A percentile compares a stretch with the other conserved stretches of the same genome.
Conservation (phyloP, 2,888 invertebrate species). For the Apantesis nais region DNA sequence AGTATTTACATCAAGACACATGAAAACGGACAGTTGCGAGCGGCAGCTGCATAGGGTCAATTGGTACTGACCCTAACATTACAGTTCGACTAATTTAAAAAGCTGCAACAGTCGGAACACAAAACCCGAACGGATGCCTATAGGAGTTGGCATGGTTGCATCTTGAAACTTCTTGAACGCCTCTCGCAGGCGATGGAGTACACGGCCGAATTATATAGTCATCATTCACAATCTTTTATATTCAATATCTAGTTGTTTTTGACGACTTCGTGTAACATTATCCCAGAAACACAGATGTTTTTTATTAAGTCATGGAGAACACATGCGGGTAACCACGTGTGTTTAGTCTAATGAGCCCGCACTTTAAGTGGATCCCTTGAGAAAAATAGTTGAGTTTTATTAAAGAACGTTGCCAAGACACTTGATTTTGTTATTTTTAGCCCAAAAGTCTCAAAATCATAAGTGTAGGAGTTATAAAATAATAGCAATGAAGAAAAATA, state of each 20-base stretch:
- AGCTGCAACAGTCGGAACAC: constrained; percentile 28
- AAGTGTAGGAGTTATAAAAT: neutral
- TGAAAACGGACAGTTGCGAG: constrained; percentile 64
- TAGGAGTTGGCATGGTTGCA: constrained; percentile 51
- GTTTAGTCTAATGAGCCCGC: constrained; percentile 55
- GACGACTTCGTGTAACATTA: constrained; percentile 37
- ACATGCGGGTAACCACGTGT: constrained; percentile 81
- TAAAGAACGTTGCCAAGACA: constrained; percentile 29
- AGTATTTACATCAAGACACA: constrained; percentile 63
- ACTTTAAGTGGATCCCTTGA: constrained; percentile 52
- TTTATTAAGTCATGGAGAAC: constrained; percentile 58
- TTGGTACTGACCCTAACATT: constrained; percentile 76
- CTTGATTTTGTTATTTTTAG: constrained; percentile 21
- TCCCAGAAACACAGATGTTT: constrained; percentile 64
- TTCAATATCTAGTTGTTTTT: constrained; percentile 36
- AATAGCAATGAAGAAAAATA: neutral
- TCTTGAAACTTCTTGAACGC: constrained; percentile 58
- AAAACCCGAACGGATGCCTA: constrained; percentile 37
- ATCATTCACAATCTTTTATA: constrained; percentile 37
- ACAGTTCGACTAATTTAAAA: constrained; percentile 63
- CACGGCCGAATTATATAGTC: constrained; percentile 53
- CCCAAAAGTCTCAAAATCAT: constrained; percentile 10
- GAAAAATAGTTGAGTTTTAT: constrained; percentile 50
- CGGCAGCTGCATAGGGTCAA: constrained; percentile 80
- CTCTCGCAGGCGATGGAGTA: constrained; percentile 47